Evolutionary conservation across 92 coral and sea anemone species (phyloP).

Genomic region (Micromussa lordhowensis): DNA sequence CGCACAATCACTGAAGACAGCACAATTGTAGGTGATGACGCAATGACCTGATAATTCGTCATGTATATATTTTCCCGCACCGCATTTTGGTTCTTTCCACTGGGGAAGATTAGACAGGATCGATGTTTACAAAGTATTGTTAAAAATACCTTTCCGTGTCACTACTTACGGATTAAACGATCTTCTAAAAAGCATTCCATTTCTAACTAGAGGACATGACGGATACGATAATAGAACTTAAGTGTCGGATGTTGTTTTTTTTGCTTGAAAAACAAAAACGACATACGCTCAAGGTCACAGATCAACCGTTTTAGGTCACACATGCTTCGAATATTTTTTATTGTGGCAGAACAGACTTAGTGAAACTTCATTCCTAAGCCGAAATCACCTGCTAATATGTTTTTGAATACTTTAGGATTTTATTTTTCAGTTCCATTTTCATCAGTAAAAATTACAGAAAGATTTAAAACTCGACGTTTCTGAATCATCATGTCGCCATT

Average conservation of each 20-base stretch:
- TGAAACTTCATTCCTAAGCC: background rate
- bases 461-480: no score
- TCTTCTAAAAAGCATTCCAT: background rate
- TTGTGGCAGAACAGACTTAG: background rate
- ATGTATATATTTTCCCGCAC: no score
- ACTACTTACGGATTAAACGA: background rate
- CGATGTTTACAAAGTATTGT: background rate
- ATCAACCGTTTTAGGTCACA: background rate
- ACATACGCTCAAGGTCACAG: background rate
- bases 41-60: background rate
- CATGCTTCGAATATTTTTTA: background rate
- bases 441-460: no score
- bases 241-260: background rate
- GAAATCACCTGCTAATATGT: background rate
- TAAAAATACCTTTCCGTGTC: background rate
- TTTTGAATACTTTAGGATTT: background rate
- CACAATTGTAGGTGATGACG: background rate
- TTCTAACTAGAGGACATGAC: no score
- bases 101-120: background rate
- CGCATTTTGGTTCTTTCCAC: background rate
- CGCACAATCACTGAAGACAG: background rate
- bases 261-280: background rate
- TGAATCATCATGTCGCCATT: no score
- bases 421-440: background rate
- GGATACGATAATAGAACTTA: background rate